Conservation (phyloP, 2,113 vertebrate species). For the Sylvia atricapilla region DNA sequence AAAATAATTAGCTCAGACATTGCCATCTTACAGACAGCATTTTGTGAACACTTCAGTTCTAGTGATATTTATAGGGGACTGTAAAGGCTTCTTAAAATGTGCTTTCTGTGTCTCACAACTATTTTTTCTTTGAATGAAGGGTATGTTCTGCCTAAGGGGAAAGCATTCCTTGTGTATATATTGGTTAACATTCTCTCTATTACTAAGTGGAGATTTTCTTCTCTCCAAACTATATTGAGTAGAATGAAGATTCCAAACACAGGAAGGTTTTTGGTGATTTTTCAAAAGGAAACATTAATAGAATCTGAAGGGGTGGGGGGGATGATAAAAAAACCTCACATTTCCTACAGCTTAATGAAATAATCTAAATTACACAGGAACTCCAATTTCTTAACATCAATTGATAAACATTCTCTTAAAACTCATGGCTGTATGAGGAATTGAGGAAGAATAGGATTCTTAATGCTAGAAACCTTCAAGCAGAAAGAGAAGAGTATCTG, state of each 20-base stretch:
- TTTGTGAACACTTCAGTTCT: background rate
- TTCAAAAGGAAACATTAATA: background rate
- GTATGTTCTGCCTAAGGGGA: background rate
- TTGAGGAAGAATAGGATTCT: background rate
- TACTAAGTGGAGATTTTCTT: background rate
- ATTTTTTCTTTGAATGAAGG: slow-evolving; percentile 23
- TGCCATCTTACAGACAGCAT: background rate
- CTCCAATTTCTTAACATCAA: background rate
- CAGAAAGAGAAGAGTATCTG: background rate
- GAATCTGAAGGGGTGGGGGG: background rate
- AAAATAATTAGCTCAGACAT: background rate
- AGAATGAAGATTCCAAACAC: background rate
- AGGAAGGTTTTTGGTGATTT: background rate
- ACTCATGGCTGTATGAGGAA: background rate
- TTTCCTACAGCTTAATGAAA: background rate
- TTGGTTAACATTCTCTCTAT: background rate
- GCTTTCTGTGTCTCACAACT: background rate
- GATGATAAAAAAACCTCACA: too few species aligned
- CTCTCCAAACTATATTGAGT: background rate
- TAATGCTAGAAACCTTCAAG: background rate
- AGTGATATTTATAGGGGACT: background rate
- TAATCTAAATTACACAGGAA: background rate
- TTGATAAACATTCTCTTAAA: background rate
- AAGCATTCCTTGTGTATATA: background rate
- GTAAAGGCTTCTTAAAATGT: background rate